Base-by-base conservation (phyloP, 2,888 invertebrate genomes). In the Caenorhabditis drosophilae region DNA sequence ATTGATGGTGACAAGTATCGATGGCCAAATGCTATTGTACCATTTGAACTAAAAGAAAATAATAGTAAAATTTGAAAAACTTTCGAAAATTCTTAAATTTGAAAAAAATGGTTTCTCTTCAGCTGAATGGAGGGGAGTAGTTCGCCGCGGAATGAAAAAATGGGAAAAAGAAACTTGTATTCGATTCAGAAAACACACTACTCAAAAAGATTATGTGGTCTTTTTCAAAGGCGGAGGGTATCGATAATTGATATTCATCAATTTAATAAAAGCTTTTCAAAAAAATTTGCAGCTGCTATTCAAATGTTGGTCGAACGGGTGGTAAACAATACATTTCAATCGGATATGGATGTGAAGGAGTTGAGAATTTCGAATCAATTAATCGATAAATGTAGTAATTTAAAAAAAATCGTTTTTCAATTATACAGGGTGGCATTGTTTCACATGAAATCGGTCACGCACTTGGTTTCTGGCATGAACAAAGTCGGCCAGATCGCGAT, bases 371-470 rank as follows among this genome's bases (percentile, higher is more conserved):
- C 15, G 15, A 31, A 25, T 36, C 15, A 35, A 11, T 26, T 41
- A 6, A 48, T 9, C 16, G 20, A 40, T 18, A 40, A n/a, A 26
- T 31, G 4, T 4, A 40, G 26, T 1, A 40, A 12, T 46, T 72
- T 55, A n/a, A n/a, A n/a, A n/a, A n/a, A n/a, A n/a, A n/a, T n/a
- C n/a, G n/a, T n/a, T n/a, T n/a, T n/a, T n/a, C n/a, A n/a, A n/a
- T n/a, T n/a, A n/a, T n/a, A n/a, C 22, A 75, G 75, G 60, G 62
- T 9, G 76, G 76, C 1, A 76, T 76, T 31, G 75, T 76, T 9
- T 70, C 73, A 38, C 77, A 77, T 50, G 76, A 76, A 58, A 69
- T 76, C 50, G 76, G 76, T 3, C 76, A 76, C 42, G 73, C 76
- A 2, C 51, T 76, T 12, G 76, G 76, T 7, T 75, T 73, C 48